Evolutionary conservation across 2,888 invertebrate genomes (phyloP), one percentile per base, ranked within the genome.

Genomic region (Acanthosepion esculentum): DNA sequence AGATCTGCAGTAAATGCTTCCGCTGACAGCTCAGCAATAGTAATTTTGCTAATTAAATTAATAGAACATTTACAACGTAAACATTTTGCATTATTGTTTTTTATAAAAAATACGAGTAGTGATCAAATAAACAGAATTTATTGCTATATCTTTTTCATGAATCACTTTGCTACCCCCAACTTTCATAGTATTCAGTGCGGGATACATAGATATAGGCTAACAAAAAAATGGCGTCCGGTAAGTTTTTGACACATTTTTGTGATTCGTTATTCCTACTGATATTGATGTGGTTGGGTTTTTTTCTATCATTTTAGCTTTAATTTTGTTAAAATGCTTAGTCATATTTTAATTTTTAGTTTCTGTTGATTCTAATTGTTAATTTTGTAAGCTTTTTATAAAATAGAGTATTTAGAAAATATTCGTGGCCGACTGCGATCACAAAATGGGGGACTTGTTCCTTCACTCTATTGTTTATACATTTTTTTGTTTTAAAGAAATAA

Each of bases 151-250:
- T 93, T 93, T 93, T 48, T 48, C 5, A 48, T 50, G 29, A 92
- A 48, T 48, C 41, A 48, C 48, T 92, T n/a, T 29, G 15, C 48
- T 23, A 18, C n/a, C 91, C 48, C 23, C 2, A 41, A 41, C 91
- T 33, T 91, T 91, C 92, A 33, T 33, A 92, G 48, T 93, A 93
- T 93, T 93, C n/a, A 48, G 50, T 93, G 93, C 93, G 48, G 93
- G 53, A 29, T 53, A 93, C 93, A 48, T 53, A 48, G 53, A 20
- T n/a, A 93, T 93, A 33, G n/a, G 53, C 93, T n/a, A 50, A 8
- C 20, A 18, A n/a, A 50, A 93, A 93, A 93, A 93, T 93, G 93
- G 93, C 93, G 93, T 93, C 93, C 53, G 93, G 93, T 93, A 50
- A 93, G 93, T 93, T 2, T 53, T 93, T 93, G 50, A 93, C 50